Percentiles rank a stretch among this genome's conserved stretches.
phyloP scores from a whole-genome alignment of 2,888 invertebrate genomes.

The Limnephilus lunatus region DNA sequence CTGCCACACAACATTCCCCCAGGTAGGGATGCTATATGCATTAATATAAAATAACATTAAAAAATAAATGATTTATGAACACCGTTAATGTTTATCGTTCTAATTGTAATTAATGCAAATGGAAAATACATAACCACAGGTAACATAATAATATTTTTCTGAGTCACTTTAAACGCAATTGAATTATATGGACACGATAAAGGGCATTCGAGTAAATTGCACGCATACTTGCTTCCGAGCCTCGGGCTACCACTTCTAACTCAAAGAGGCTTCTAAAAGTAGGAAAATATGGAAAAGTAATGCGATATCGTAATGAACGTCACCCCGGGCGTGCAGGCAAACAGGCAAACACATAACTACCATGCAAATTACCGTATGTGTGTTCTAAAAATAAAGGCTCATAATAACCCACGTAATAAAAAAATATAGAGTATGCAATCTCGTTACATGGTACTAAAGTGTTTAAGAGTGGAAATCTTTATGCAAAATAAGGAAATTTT shows the following conservation, averaged over 20 bases:
- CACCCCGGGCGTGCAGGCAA: background rate
- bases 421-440: background rate
- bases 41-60: too few relatives aligned
- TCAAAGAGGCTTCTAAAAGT: background rate
- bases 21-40: too few relatives aligned
- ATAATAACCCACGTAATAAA: background rate
- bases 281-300: background rate
- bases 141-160: background rate
- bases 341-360: background rate
- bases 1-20: too few relatives aligned
- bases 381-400: background rate
- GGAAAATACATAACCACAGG: background rate
- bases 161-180: background rate
- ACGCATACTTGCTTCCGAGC: slow-evolving; percentile 21
- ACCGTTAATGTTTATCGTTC: too few relatives aligned
- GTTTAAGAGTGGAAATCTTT: background rate
- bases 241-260: background rate
- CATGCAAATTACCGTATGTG: background rate
- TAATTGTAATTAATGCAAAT: background rate
- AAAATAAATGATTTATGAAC: too few relatives aligned
- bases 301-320: background rate
- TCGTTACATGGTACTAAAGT: background rate
- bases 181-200: slow-evolving; percentile 7
- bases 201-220: slow-evolving; percentile 22
- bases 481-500: background rate